These are phyloP conservation scores for Zaprionus kolodkinae DNA, from an alignment of 1,140 invertebrate species.

Conservation along the genomic window DNA sequence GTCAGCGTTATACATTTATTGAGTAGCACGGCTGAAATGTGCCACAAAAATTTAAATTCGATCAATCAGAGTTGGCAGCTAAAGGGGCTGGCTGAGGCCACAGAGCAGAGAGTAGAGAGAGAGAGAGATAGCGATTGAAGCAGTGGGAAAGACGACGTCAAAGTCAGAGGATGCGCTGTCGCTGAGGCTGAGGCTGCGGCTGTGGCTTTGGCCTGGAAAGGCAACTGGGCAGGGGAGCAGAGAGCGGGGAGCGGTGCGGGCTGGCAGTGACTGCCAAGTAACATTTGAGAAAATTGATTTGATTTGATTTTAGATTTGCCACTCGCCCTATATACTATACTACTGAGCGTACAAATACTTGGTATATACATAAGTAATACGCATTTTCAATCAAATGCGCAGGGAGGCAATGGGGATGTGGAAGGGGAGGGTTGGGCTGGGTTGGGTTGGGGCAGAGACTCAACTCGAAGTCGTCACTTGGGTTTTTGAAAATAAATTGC, in stretches of 20 bases:
- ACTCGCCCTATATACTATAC: constrained; percentile 53
- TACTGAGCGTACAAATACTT: constrained; percentile 42
- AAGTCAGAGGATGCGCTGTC: constrained; percentile 47
- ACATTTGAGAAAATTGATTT: constrained; percentile 80
- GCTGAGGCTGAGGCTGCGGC: constrained; percentile 23
- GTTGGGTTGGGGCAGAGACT: constrained; percentile 11
- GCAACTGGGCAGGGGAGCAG: neutral
- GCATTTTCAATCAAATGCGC: constrained; percentile 76
- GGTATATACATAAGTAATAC: constrained; percentile 72
- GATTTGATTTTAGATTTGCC: constrained; percentile 81
- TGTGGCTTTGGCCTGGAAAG: constrained; percentile 7
- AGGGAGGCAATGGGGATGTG: constrained; percentile 7
- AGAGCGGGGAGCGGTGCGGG: constrained; percentile 9
- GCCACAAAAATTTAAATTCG: constrained; percentile 80
- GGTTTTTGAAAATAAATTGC: constrained; percentile 70
- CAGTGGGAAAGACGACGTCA: constrained; percentile 32
- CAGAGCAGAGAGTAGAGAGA: neutral
- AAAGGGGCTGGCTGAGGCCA: constrained; percentile 7
- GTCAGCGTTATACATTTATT: constrained; percentile 54
- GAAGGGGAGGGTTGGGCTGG: too few relatives aligned
- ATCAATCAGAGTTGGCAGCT: constrained; percentile 66
- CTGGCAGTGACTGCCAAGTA: constrained; percentile 61
- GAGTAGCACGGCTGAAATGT: constrained; percentile 62
- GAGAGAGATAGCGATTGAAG: neutral
- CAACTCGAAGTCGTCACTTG: constrained; percentile 40